Evolutionary conservation across 2,113 vertebrate genomes (phyloP).

Genomic region (Fulica atra): DNA sequence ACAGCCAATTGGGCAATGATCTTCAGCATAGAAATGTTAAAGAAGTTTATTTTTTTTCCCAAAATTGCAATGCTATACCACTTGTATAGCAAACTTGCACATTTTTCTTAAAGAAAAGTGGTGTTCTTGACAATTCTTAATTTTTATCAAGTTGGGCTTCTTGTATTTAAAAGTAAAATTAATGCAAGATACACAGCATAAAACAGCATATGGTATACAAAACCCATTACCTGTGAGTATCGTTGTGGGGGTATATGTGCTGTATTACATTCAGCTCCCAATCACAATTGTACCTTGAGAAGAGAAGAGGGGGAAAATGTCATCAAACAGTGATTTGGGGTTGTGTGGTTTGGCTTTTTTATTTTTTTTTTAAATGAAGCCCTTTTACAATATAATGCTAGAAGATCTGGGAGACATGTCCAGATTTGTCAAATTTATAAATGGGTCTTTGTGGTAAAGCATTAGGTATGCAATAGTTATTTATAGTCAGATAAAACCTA

Average conservation of each 20-base stretch:
- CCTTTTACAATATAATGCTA: constrained; percentile 72
- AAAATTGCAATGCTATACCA: constrained; percentile 74
- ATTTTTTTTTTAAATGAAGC: constrained; percentile 66
- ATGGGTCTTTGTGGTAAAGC: constrained; percentile 67
- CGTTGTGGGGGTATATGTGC: constrained; percentile 69
- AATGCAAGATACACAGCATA: constrained; percentile 72
- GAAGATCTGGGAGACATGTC: constrained; percentile 65
- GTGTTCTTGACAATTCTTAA: constrained; percentile 68
- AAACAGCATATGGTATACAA: constrained; percentile 74
- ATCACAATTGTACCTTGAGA: constrained; percentile 65
- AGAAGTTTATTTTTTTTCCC: constrained; percentile 70
- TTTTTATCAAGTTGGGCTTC: constrained; percentile 77
- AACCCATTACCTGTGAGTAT: constrained; percentile 76
- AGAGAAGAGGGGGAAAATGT: constrained; percentile 65
- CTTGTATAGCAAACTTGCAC: constrained; percentile 72
- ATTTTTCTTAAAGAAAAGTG: constrained; percentile 73
- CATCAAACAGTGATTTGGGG: background rate
- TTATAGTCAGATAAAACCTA: constrained; percentile 73
- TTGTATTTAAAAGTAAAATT: constrained; percentile 64
- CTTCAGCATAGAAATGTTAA: constrained; percentile 81
- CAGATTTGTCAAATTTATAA: constrained; percentile 70
- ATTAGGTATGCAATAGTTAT: constrained; percentile 72
- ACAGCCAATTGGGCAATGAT: constrained; percentile 86
- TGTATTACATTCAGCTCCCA: constrained; percentile 71
- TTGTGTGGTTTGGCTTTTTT: background rate